Evolutionary conservation across 2,113 vertebrate species (phyloP).

Genomic region (Dipodomys spectabilis): DNA sequence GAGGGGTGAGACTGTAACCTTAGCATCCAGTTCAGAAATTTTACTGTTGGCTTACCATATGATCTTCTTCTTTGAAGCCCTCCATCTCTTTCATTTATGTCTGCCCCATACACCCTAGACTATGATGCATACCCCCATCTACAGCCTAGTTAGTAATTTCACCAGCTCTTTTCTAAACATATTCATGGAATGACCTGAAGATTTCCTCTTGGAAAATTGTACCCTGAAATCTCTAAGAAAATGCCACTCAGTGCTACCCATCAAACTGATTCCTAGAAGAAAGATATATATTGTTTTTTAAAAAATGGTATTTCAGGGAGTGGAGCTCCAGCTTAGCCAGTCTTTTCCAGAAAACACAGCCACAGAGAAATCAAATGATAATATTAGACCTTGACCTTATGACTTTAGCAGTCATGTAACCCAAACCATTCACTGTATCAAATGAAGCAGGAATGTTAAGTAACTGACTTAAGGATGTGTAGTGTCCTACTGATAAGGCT

Average conservation of each 20-base stretch:
- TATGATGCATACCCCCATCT: neutral
- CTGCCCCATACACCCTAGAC: neutral
- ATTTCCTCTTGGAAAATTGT: neutral
- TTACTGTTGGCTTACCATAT: neutral
- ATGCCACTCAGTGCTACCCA: neutral
- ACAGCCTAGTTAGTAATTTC: neutral
- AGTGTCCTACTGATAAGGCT: neutral
- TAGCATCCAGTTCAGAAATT: neutral
- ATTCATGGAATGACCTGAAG: neutral
- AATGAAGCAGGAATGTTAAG: neutral
- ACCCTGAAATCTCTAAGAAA: conserved; percentile 30
- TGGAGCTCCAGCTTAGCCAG: neutral
- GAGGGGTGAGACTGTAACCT: neutral
- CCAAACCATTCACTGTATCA: neutral
- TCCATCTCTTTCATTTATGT: neutral
- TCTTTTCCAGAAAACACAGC: neutral
- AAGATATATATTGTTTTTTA: neutral
- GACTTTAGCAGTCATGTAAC: neutral
- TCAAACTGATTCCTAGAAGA: conserved; percentile 18
- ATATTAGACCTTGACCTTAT: neutral
- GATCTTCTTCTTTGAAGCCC: neutral
- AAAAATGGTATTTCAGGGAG: neutral
- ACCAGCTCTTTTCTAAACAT: neutral
- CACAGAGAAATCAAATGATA: neutral
- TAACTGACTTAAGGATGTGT: neutral